Percentiles rank a stretch among this genome's conserved stretches.
These are phyloP conservation scores for Ormyrus labotus DNA, from an alignment of 2,888 invertebrate species.

Conservation along the genomic window DNA sequence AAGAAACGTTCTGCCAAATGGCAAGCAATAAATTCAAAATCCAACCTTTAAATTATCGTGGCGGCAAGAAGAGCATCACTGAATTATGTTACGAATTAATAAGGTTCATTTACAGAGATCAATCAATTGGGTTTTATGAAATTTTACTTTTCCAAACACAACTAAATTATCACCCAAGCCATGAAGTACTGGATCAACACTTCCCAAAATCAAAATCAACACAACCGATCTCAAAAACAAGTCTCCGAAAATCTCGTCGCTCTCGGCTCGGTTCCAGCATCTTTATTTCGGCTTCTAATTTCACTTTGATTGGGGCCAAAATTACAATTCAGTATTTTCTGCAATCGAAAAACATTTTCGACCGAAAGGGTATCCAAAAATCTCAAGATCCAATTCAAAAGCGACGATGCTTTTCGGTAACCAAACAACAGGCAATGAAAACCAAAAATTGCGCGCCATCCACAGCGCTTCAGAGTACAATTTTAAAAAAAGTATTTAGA, in stretches of 20 bases:
- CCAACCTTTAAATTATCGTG: slow-evolving; percentile 3
- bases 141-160: slow-evolving; percentile 35
- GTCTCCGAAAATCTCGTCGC: slow-evolving; percentile 51
- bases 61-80: slow-evolving; percentile 38
- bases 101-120: slow-evolving; percentile 52
- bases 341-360: slow-evolving; percentile 35
- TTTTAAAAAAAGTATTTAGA: not conserved
- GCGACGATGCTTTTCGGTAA: slow-evolving; percentile 50
- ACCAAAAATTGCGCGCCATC: slow-evolving; percentile 11
- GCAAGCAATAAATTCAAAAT: slow-evolving; percentile 2
- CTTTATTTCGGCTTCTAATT: slow-evolving; percentile 15
- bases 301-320: slow-evolving; percentile 15
- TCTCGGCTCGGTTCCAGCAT: slow-evolving; percentile 45
- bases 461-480: slow-evolving; percentile 12
- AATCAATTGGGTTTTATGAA: slow-evolving; percentile 31
- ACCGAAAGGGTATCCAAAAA: slow-evolving; percentile 37
- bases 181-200: slow-evolving; percentile 32
- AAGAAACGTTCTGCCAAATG: slow-evolving; percentile 6
- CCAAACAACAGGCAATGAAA: slow-evolving; percentile 24
- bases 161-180: slow-evolving; percentile 18
- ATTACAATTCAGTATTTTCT: slow-evolving; percentile 13
- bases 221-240: slow-evolving; percentile 32
- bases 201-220: slow-evolving; percentile 8
- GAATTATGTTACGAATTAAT: slow-evolving; percentile 37
- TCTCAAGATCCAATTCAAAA: slow-evolving; percentile 41